Base-by-base conservation (phyloP, 35 echinoderm and acorn worm genomes). In the Apostichopus parvimensis region DNA sequence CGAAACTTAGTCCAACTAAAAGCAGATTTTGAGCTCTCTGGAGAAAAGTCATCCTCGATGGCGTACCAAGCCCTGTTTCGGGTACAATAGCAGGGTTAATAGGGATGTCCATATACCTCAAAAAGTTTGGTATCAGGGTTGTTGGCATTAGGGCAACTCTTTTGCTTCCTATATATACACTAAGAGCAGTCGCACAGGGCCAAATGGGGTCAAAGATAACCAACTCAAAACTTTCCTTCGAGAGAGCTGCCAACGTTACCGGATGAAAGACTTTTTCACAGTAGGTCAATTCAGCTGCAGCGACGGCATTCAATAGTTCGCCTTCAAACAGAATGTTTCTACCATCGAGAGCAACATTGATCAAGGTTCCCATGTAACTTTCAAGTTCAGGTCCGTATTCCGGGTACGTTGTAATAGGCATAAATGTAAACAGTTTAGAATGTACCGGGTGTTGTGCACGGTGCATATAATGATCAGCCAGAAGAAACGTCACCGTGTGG, bases 401-500 rank as follows among this genome's bases (percentile, higher is more conserved):
- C 5, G 52, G 12, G 10, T 87, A 22, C 21, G 83, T 56, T 13
- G 52, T 13, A 18, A 53, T 14, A 8, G 26, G 4, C 18, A 25
- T 13, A 73, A 94, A 94, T 15, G 87, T 54, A 20, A 91, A 94
- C 1, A 90, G 13, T 5, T 94, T 12, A 0, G 76, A 64, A 24
- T 82, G 76, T 71, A 53, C 77, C 10, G 87, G 73, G 57, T 94
- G 76, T 20, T 34, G 14, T 28, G 87, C 26, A 24, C 93, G 22
- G 45, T 65, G 52, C 20, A 62, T 79, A 79, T 90, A 94, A 17
- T 66, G 59, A 54, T 90, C 72, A 4, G 87, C 90, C 78, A 94
- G 11, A 28, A 94, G 54, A 28, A 94, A 92, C 6, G 90, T 94
- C 9, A 94, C 71, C 9, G 64, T 66, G 25, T 92, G 93, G 9